Base-by-base conservation (phyloP, 2,888 invertebrate species). In the Orchesellides sinensis region DNA sequence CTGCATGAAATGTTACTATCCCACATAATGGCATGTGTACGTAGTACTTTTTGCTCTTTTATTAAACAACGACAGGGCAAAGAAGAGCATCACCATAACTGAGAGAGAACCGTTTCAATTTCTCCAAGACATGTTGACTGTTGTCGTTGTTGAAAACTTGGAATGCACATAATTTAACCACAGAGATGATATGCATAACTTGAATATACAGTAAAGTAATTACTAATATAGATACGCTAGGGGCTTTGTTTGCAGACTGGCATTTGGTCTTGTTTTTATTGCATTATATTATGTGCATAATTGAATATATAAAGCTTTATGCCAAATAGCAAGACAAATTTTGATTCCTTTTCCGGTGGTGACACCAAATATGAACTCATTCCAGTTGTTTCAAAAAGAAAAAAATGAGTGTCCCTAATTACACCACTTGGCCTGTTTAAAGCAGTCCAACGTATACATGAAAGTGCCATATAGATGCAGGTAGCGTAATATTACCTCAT, bases 331-430 rank as follows among this genome's bases (percentile, higher is more conserved):
- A n/a, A n/a, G n/a, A n/a, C 63, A 40, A 49, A 65, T 54, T 65
- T 65, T 25, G 65, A 65, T 65, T 79, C 54, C 49, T 61, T 61
- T 70, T 54, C 45, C 66, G 72, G 40, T 56, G 80, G 80, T 79
- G 79, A 79, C 70, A 79, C 49, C 69, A 27, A 54, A 79, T n/a
- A 54, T 47, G 54, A 40, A 45, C 59, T 66, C 47, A 66, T 72
- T 65, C 70, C 70, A 72, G 70, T 14, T 19, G 40, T 35, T 72
- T 54, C 1, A 21, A 35, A 35, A 25, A 25, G 56, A 45, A 49
- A 73, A 74, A 74, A 74, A 74, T 69, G 66, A 52, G 69, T 74
- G 81, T 35, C 74, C 81, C 69, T 74, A 81, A 81, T 81, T 74
- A 32, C 74, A 25, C 56, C 23, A 49, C 29, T 35, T 81, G 81